Conservation (phyloP, 2,888 invertebrate genomes). For the Capitulum mitella region DNA sequence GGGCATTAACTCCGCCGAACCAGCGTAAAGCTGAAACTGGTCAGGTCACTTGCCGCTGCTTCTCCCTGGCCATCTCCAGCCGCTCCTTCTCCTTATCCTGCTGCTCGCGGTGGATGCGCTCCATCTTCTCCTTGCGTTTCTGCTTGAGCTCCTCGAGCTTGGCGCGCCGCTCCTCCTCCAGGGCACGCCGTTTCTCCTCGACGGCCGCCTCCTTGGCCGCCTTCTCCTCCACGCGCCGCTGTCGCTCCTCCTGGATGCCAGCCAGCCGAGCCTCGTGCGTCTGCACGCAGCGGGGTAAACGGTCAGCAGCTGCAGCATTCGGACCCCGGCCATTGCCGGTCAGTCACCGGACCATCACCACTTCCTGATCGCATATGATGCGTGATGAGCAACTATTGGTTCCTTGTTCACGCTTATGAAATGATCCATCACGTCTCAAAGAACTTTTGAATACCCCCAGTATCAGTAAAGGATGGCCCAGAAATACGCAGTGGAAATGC, state of each 20-base stretch:
- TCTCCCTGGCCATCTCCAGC: conserved; percentile 68
- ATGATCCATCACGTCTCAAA: too few species aligned
- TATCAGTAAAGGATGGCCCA: too few species aligned
- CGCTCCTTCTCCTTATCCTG: conserved; percentile 66
- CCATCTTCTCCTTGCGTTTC: conserved; percentile 67
- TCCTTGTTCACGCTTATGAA: too few species aligned
- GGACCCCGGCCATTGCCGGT: too few species aligned
- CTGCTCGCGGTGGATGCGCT: conserved; percentile 72
- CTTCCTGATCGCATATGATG: too few species aligned
- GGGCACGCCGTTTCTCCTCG: conserved; percentile 72
- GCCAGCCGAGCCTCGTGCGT: conserved; percentile 50
- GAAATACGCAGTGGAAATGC: too few species aligned
- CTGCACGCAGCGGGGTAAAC: too few species aligned
- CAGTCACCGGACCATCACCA: too few species aligned
- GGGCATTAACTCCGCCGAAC: too few species aligned
- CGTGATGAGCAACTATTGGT: too few species aligned
- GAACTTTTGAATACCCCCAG: too few species aligned
- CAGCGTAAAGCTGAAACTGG: neutral
- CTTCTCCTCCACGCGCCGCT: conserved; percentile 88
- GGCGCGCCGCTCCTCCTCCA: conserved; percentile 70
- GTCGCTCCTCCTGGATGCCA: conserved; percentile 75
- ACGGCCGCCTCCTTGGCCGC: conserved; percentile 90
- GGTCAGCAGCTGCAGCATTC: too few species aligned
- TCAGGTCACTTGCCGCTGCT: conserved; percentile 49
- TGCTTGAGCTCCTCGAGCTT: conserved; percentile 67